Base-by-base conservation (phyloP, 2,113 vertebrate species). In the Dromas ardeola region DNA sequence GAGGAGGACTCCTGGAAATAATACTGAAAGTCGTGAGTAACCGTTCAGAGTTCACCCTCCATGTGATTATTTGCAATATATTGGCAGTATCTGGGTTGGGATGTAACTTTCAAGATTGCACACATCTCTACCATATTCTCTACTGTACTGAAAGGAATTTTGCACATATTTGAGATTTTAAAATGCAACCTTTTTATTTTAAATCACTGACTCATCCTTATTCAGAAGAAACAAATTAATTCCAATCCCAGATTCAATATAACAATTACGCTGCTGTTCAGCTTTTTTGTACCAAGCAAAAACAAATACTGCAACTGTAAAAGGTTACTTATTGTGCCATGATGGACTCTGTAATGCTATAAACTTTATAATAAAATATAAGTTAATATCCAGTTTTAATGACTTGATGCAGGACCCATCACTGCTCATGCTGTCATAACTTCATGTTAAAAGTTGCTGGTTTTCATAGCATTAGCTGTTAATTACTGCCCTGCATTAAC, bases 91-190 rank as follows among this genome's bases (percentile, higher is more conserved):
- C 5, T 17, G 73, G 79, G 42, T 49, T 66, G 49, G 91, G 32
- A 15, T 1, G 3, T 62, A 50, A 6, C 25, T 38, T 47, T 32
- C 8, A 55, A 70, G 81, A 74, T 20, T 81, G 70, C 81, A 83
- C 67, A 69, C 74, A 62, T 34, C 23, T 91, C 55, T 63, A 3
- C 18, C 47, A 45, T 58, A 40, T 85, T 85, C 89, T 95, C 96
- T 94, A 81, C 96, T 96, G 85, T 92, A 89, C 70, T 81, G 84
- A 85, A 59, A 93, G 78, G 94, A 90, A 91, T 84, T 97, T 98
- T 97, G 97, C 96, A 98, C 97, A 95, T 97, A 84, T 62, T 85
- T 88, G 61, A 93, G 49, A 72, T 86, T 88, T 76, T 13, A 97
- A 95, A 89, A 91, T 87, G 59, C 47, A 93, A 58, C 55, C 67